Evolutionary conservation across 1,140 invertebrate species (phyloP), one percentile per base, ranked within the genome.

Genomic region (Drosophila leontia): DNA sequence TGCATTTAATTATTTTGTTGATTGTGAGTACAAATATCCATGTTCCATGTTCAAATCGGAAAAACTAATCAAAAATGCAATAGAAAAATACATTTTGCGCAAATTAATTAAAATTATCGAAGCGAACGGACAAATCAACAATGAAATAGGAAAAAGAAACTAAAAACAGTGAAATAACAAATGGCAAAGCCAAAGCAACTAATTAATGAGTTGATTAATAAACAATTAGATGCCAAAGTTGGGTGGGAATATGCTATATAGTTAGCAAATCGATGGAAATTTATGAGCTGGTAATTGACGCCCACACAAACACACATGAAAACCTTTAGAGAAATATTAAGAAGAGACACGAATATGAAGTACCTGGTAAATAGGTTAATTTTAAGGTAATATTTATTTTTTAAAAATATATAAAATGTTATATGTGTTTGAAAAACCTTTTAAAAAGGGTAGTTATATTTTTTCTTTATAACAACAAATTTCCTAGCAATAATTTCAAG

Each of bases 1-100:
- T 82, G 86, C 75, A 85, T 91, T 90, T 90, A 90, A 90, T 90
- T 90, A 90, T 75, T 74, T 88, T 90, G 75, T 67, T 82, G 75
- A 90, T 90, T 90, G 78, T 62, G 70, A 65, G 62, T 51, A 58
- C 85, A 75, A 88, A 80, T 83, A 77, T 77, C 51, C 51, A 51
- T 50, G 15, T n/a, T 3, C 19, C 45, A 42, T 57, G 77, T 55
- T 51, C 67, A 61, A 82, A 74, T 75, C 76, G 58, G 17, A 60
- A 60, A 82, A 78, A 75, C 85, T 90, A 88, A 88, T 88, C 85
- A 90, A 90, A 88, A 84, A 90, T 88, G 69, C 84, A 78, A 68
- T 83, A 44, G 64, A 51, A 72, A 78, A 78, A 81, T 78, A 84
- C 62, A 60, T 76, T 79, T 76, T 70, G 51, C 53, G 41, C 63